A percentile compares a stretch with the other conserved stretches of the same genome.
Conservation (phyloP, 2,797 vertebrate genomes). For the Australoheros facetus region DNA sequence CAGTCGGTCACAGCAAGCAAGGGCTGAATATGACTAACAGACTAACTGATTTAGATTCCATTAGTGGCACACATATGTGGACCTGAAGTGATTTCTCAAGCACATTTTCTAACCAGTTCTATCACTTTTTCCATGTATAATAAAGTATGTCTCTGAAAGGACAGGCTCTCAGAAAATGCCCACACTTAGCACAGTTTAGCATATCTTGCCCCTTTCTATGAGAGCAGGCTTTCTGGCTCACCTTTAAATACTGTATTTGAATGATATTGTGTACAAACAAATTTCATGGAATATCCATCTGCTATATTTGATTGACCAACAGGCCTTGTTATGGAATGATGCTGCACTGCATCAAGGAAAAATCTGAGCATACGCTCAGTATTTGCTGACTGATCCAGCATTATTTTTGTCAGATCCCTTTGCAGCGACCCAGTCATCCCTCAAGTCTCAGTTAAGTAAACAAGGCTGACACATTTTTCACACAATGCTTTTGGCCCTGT, state of each 20-base stretch:
- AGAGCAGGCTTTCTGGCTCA: no score
- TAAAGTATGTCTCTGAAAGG: not conserved
- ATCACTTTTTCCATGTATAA: not conserved
- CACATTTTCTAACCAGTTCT: no score
- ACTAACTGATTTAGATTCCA: not conserved
- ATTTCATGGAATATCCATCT: no score
- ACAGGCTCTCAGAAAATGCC: not conserved
- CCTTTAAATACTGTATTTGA: no score
- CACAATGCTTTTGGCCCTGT: not conserved
- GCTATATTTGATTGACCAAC: not conserved
- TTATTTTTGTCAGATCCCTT: not conserved
- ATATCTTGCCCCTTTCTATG: no score
- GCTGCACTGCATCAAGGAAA: not conserved
- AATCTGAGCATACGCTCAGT: not conserved
- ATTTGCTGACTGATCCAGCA: not conserved
- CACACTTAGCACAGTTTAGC: not conserved
- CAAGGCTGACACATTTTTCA: not conserved
- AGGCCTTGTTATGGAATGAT: not conserved
- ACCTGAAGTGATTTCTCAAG: no score
- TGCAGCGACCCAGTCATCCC: not conserved
- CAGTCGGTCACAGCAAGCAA: not conserved
- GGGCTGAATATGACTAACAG: not conserved
- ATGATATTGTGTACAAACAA: no score
- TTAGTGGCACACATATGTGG: no score
- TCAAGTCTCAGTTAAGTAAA: not conserved